Percentiles rank a stretch among this genome's conserved stretches.
These are phyloP conservation scores for Calliopsis andreniformis DNA, from an alignment of 1,140 invertebrate species.

Conservation along the genomic window DNA sequence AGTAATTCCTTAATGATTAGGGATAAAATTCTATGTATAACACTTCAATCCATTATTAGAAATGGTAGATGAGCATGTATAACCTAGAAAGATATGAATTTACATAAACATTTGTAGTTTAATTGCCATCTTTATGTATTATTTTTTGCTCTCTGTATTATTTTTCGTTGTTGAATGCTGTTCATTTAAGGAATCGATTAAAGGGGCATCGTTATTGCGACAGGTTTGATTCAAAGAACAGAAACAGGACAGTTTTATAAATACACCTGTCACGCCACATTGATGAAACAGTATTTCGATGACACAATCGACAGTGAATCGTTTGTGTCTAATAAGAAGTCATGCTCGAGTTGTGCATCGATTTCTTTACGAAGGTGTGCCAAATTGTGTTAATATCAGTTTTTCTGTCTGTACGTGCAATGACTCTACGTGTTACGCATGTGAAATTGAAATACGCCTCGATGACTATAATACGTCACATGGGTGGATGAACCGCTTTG, in stretches of 20 bases:
- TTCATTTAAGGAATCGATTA: not conserved
- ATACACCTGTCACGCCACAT: constrained; percentile 30
- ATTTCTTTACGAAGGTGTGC: not conserved
- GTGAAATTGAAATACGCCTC: not conserved
- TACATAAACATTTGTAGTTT: no score
- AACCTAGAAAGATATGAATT: no score
- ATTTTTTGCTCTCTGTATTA: no score
- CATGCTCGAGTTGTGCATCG: not conserved
- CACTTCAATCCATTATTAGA: no score
- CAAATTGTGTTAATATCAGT: not conserved
- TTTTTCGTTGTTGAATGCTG: not conserved
- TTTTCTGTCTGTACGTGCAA: not conserved
- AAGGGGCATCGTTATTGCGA: not conserved
- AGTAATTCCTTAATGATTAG: no score
- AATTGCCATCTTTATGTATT: no score
- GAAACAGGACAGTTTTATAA: constrained; percentile 27
- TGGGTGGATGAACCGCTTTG: not conserved
- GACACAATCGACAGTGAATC: constrained; percentile 31
- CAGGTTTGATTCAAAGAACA: not conserved
- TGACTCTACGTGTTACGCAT: no score
- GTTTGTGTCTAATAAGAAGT: constrained; percentile 33
- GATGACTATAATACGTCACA: not conserved
- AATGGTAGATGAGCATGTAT: no score
- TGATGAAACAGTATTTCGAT: constrained; percentile 23
- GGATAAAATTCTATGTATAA: no score